These are phyloP conservation scores for Nesogale talazaci DNA, from an alignment of 2,113 vertebrate genomes.

Conservation along the genomic window DNA sequence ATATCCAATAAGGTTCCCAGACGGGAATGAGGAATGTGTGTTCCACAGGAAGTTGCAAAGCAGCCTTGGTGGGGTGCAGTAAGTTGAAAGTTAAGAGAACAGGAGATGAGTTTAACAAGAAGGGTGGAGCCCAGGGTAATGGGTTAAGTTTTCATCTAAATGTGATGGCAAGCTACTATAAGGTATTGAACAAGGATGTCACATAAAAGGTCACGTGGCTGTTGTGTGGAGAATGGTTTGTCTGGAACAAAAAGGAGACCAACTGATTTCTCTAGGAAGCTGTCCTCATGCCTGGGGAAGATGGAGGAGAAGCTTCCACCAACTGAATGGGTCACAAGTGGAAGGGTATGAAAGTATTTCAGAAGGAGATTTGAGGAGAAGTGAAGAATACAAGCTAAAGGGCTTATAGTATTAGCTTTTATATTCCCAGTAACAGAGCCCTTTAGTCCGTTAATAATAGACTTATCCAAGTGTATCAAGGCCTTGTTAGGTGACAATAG, in stretches of 20 bases:
- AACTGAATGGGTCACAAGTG: background rate
- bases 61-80: background rate
- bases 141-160: background rate
- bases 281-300: background rate
- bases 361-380: background rate
- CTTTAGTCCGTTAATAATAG: background rate
- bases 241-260: background rate
- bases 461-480: background rate
- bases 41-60: rapidly evolving
- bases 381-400: background rate
- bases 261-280: too few relatives aligned
- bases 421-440: background rate
- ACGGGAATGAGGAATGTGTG: background rate
- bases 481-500: background rate
- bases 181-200: background rate
- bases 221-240: background rate
- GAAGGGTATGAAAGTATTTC: background rate
- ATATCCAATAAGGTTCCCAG: background rate
- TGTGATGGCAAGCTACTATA: background rate
- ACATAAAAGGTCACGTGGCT: background rate
- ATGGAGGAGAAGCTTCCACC: background rate
- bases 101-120: background rate
- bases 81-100: background rate
- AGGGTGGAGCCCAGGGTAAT: too few relatives aligned
- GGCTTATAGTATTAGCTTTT: background rate